These are phyloP conservation scores for Gymnodraco acuticeps DNA, from an alignment of 2,797 vertebrate species.

Conservation along the genomic window DNA sequence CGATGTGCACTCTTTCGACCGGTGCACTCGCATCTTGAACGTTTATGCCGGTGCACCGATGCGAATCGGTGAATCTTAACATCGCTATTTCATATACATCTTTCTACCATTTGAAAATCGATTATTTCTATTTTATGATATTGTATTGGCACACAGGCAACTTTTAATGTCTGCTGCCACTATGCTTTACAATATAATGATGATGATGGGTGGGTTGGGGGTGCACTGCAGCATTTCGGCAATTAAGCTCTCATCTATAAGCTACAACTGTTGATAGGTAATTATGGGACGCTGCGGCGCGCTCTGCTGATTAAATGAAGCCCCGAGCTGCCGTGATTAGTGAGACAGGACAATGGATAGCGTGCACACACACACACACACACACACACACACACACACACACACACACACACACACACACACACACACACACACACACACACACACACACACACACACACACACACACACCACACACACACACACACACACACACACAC, in stretches of 20 bases:
- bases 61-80: too few species aligned
- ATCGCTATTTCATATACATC: too few species aligned
- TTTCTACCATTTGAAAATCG: too few species aligned
- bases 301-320: slow-evolving; percentile 70
- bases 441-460: slow-evolving; percentile 15
- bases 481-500: slow-evolving; percentile 5
- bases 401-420: slow-evolving; percentile 14
- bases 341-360: slow-evolving; percentile 70
- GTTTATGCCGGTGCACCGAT: too few species aligned
- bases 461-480: neutral
- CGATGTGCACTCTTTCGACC: too few species aligned
- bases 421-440: neutral
- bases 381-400: slow-evolving; percentile 10
- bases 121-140: neutral
- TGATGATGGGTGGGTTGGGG: slow-evolving; percentile 10
- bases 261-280: slow-evolving; percentile 62
- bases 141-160: slow-evolving; percentile 30
- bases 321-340: slow-evolving; percentile 68
- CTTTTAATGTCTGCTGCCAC: slow-evolving; percentile 2
- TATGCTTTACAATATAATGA: slow-evolving; percentile 45
- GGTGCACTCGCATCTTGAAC: too few species aligned
- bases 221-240: slow-evolving; percentile 44
- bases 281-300: slow-evolving; percentile 57
- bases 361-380: neutral
- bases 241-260: slow-evolving; percentile 66